Evolutionary conservation across 2,797 vertebrate genomes (phyloP).

Genomic region (Bucorvus abyssinicus): DNA sequence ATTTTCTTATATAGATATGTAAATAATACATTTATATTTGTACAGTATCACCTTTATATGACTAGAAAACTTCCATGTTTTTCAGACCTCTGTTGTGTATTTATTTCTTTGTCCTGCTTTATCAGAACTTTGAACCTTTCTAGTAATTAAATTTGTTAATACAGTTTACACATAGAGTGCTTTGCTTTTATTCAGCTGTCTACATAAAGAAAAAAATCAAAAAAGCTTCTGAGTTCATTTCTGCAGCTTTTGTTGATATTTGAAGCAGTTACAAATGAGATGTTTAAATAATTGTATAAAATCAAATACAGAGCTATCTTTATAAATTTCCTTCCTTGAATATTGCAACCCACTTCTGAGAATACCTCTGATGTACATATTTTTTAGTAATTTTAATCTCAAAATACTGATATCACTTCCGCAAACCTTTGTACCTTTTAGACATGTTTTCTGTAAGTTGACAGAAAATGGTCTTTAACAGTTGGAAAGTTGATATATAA

Average conservation of each 20-base stretch:
- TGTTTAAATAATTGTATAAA: neutral
- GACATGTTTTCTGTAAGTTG: neutral
- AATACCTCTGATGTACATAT: neutral
- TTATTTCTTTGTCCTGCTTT: neutral
- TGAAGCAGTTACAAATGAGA: neutral
- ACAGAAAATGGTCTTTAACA: neutral
- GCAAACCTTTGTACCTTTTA: neutral
- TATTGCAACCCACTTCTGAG: neutral
- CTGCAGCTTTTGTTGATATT: neutral
- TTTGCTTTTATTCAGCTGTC: neutral
- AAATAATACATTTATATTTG: neutral
- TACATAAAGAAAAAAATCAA: neutral
- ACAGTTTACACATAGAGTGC: neutral
- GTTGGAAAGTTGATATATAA: neutral
- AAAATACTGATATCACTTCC: neutral
- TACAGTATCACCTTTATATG: neutral
- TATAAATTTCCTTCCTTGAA: neutral
- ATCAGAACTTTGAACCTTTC: neutral
- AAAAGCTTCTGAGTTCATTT: neutral
- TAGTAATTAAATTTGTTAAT: neutral
- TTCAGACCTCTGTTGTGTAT: neutral
- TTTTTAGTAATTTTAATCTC: neutral
- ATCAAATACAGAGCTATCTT: neutral
- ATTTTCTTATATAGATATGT: neutral
- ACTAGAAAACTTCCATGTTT: neutral